Percentiles rank a stretch among this genome's conserved stretches.
These are phyloP conservation scores for Paracanthobrama guichenoti DNA, from an alignment of 2,113 vertebrate species.

Conservation along the genomic window DNA sequence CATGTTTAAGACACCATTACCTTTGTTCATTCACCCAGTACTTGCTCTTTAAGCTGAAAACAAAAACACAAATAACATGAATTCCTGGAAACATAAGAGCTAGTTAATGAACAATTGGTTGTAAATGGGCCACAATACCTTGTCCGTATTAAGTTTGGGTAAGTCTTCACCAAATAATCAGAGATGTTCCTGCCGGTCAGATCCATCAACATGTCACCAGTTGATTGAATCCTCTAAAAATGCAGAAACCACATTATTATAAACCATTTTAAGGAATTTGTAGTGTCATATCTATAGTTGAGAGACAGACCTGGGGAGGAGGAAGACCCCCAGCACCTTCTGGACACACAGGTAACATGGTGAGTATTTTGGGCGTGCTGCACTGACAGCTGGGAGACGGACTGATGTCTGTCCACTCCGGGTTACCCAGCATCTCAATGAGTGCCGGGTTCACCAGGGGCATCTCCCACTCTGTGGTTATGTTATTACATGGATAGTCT, in stretches of 20 bases:
- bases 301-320: slow-evolving; percentile 81
- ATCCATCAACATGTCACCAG: slow-evolving; percentile 87
- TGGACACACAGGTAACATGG: slow-evolving; percentile 89
- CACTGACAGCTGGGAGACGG: slow-evolving; percentile 89
- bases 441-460: slow-evolving; percentile 77
- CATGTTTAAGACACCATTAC: slow-evolving; percentile 69
- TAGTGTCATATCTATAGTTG: background rate
- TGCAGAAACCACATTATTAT: background rate
- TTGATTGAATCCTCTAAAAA: slow-evolving; percentile 84
- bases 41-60: slow-evolving; percentile 88
- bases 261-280: background rate
- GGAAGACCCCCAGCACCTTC: slow-evolving; percentile 88
- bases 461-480: slow-evolving; percentile 83
- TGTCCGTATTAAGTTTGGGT: slow-evolving; percentile 81
- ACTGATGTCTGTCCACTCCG: slow-evolving; percentile 74
- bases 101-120: background rate
- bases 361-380: slow-evolving; percentile 84
- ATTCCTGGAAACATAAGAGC: background rate
- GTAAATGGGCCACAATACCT: slow-evolving; percentile 73
- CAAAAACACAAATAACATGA: background rate
- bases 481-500: slow-evolving; percentile 82
- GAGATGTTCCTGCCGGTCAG: slow-evolving; percentile 90
- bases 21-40: slow-evolving; percentile 99
- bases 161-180: slow-evolving; percentile 94
- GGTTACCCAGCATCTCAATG: slow-evolving; percentile 76